Evolutionary conservation across 2,113 vertebrate species (phyloP), one percentile per base, ranked within the genome.

Genomic region (Atractosteus spatula): DNA sequence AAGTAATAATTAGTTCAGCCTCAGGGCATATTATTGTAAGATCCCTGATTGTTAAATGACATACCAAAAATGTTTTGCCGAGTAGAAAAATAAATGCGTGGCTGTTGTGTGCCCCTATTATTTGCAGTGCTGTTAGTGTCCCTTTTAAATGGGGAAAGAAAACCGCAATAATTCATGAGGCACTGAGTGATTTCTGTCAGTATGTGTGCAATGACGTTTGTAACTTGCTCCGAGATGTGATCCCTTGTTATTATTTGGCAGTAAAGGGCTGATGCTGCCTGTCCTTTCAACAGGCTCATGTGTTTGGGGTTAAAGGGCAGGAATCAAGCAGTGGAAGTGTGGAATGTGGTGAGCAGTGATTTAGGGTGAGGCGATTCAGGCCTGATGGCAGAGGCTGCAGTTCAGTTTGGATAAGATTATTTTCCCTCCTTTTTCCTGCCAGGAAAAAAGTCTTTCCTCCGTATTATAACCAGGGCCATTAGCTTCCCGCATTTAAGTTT

Each of bases 341-440:
- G 29, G 6, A 16, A 3, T 55, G 51, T 17, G 66, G 14, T 13
- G 2, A 4, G 43, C n/a, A 8, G 66, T 68, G 66, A 47, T 45
- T 47, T 14, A 10, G 7, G 12, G 8, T 45, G 64, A 66, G 64
- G 41, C 0, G 42, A 66, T 5, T 54, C 14, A 57, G 54, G 68
- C 41, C 13, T 2, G 55, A 43, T 56, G 41, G 3, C 11, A n/a
- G 68, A 10, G 68, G 55, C 54, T 44, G 4, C 68, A 56, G 68
- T 41, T 59, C 54, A 51, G 56, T 17, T 45, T 67, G 55, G 55
- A 73, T 61, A 59, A 17, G 56, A 47, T 16, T 70, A 17, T 13
- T 6, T n/a, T 73, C 44, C 54, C 62, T 55, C 55, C 64, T 17
- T 72, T 67, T 73, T 44, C 71, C 29, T 62, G 41, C 17, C 55